Evolutionary conservation across 2,888 invertebrate genomes (phyloP), one percentile per base, ranked within the genome.

Genomic region (Hecatera dysodea): DNA sequence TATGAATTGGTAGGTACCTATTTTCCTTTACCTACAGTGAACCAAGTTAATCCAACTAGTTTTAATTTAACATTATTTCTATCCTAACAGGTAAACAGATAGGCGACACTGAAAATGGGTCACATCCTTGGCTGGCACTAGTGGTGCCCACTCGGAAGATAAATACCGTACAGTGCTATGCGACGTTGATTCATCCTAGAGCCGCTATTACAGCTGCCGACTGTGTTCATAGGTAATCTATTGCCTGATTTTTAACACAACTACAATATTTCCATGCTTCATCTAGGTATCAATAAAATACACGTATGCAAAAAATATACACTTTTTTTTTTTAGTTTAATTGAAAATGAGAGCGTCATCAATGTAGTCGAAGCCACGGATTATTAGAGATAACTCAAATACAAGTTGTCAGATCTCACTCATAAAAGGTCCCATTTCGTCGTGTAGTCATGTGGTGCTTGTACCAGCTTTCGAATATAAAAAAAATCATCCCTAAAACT

Each of bases 71-170:
- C 24, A n/a, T n/a, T 19, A 29, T 33, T n/a, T 61, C 0, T 52
- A 39, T 61, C 17, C 11, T 75, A 77, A 48, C 67, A 93, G 93
- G 82, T 53, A 87, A 87, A 69, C 87, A 90, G 60, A 82, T 86
- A 7, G 91, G 90, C 9, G 88, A 90, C 8, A 85, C 91, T 8
- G 81, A 84, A 61, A 88, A 81, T 22, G 92, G 91, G 0, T 88
- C 92, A 8, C 93, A 94, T 72, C 95, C 95, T 3, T 96, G 95
- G 95, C 77, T 95, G 22, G 89, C 89, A 0, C 71, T 96, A 1
- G 91, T 93, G 5, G 92, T 93, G 9, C 88, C 90, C 2, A 90
- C 92, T 0, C 90, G 85, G 61, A 89, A 86, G 48, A 90, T 86
- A n/a, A 90, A 91, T 53, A 90, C 87, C 52, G 88, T 94, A 19